Base-by-base conservation (phyloP, 2,113 vertebrate genomes). In the Gopherus flavomarginatus region DNA sequence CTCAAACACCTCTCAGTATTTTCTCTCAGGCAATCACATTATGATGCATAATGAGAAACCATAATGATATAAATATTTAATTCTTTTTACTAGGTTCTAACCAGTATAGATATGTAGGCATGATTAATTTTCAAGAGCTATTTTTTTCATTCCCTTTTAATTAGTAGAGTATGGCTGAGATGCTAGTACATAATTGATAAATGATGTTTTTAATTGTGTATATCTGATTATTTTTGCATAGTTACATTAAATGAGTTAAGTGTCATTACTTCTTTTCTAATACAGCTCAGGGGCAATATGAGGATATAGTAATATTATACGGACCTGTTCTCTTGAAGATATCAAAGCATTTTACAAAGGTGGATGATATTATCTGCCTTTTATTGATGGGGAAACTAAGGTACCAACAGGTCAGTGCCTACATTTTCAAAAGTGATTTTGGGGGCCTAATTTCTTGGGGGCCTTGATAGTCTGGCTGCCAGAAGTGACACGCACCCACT, bases 81-180 rank as follows among this genome's bases (percentile, higher is more conserved):
- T 98, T 96, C 59, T 83, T 97, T 94, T 97, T 97, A 96, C 94
- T 94, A 83, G 88, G 56, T 96, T 96, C 86, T 95, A 97, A 98
- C 97, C 90, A 96, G 89, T 95, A 93, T 81, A 96, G 97, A 90
- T 97, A 59, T 82, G 94, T 87, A 95, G 92, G 91, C 94, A 53
- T 97, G 95, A 98, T 98, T 98, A 97, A 97, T 98, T 97, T 98
- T 97, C 96, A 94, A 81, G 59, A 79, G 86, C 88, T 88, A 79
- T 85, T 93, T 90, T 95, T 93, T 97, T 96, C 88, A 95, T 95
- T 94, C 86, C 89, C 90, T 97, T 98, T 97, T 96, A 98, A 98
- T 98, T 98, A 98, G 95, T 88, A 86, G 88, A 86, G 85, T 93
- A 89, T 78, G 94, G 93, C 93, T 91, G 94, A 98, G 93, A 96